A percentile compares a stretch with the other conserved stretches of the same genome.
Evolutionary conservation across 2,888 invertebrate species (phyloP).

Genomic region (Emmelina monodactyla): DNA sequence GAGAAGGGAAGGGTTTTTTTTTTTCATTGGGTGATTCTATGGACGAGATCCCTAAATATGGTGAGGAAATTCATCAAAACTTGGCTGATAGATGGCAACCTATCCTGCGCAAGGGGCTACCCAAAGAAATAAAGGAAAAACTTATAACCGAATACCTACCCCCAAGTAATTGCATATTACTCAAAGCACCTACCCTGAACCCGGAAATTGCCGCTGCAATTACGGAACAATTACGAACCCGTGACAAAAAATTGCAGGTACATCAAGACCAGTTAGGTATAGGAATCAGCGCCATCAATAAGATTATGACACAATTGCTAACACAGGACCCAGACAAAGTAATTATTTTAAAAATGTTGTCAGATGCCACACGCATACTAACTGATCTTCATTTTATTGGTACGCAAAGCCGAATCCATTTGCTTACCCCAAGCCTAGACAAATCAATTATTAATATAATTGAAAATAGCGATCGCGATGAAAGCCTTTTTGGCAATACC

Average conservation of each 20-base stretch:
- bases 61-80: background rate
- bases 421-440: background rate
- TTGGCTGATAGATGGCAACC: background rate
- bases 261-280: background rate
- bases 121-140: background rate
- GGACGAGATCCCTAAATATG: background rate
- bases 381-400: background rate
- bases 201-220: background rate
- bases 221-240: background rate
- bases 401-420: background rate
- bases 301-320: background rate
- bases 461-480: background rate
- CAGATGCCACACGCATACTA: background rate
- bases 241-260: background rate
- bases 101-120: background rate
- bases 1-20: too few species aligned
- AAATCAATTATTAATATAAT: background rate
- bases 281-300: background rate
- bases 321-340: background rate
- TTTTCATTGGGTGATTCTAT: background rate
- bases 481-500: background rate
- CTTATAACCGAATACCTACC: background rate
- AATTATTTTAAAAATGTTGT: background rate
- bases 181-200: background rate
- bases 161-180: background rate